These are phyloP conservation scores for Proteles cristata DNA, from an alignment of 2,113 vertebrate species.

Conservation along the genomic window DNA sequence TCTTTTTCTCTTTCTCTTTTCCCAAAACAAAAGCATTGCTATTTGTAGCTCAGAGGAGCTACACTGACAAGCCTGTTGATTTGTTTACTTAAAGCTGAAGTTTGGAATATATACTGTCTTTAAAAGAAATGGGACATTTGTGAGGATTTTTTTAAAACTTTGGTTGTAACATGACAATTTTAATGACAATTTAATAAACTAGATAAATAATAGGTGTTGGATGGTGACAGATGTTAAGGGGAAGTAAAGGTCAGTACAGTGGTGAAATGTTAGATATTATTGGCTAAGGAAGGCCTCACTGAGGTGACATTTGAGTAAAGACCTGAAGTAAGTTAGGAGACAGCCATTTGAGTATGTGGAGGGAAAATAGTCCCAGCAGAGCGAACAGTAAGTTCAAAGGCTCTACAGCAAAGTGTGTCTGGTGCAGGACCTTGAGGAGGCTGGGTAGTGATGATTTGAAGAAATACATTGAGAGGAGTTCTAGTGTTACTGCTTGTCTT, in stretches of 20 bases:
- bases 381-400: not conserved
- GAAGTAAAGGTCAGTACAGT: not conserved
- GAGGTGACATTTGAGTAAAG: not conserved
- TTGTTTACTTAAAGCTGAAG: slow-evolving; percentile 40
- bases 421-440: not conserved
- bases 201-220: not conserved
- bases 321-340: not conserved
- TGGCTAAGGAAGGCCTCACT: not conserved
- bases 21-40: not conserved
- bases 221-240: not conserved
- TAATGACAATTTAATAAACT: slow-evolving; percentile 18
- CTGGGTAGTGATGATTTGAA: not conserved
- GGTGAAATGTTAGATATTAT: slow-evolving; percentile 1
- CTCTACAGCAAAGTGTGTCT: not conserved
- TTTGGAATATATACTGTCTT: slow-evolving; percentile 29
- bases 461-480: not conserved
- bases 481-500: not conserved
- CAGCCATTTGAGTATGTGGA: not conserved
- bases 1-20: not conserved
- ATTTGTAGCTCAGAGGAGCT: not conserved
- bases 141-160: not conserved
- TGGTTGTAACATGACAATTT: not conserved
- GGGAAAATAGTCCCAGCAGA: not conserved
- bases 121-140: not conserved
- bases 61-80: not conserved